These are phyloP conservation scores for Myathropa florea DNA, from an alignment of 2,888 invertebrate genomes.

Conservation along the genomic window DNA sequence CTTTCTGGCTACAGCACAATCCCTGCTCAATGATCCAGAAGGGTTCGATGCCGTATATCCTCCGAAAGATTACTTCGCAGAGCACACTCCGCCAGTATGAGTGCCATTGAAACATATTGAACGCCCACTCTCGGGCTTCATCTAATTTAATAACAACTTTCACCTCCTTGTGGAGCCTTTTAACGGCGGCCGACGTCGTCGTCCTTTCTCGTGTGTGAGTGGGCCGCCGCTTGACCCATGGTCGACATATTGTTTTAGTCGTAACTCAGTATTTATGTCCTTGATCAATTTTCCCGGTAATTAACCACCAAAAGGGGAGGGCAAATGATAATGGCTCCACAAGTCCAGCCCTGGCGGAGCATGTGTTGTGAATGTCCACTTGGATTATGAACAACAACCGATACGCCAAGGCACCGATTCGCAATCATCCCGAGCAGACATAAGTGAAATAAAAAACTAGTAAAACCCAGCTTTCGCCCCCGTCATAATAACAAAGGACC, in stretches of 20 bases:
- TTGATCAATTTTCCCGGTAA: conserved; percentile 61
- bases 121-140: not conserved
- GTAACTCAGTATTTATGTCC: conserved; percentile 60
- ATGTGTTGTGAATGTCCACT: conserved; percentile 26
- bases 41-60: not conserved
- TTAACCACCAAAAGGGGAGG: conserved; percentile 46
- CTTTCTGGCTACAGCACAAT: not conserved
- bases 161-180: not conserved
- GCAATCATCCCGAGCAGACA: conserved; percentile 23
- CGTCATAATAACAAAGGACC: too few relatives aligned
- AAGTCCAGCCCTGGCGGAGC: not conserved
- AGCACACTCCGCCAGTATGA: not conserved
- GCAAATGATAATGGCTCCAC: conserved; percentile 15
- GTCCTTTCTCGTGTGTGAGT: not conserved
- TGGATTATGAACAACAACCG: conserved; percentile 17
- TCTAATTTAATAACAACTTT: not conserved
- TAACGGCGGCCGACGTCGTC: not conserved
- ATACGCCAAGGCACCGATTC: conserved; percentile 16
- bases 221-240: not conserved
- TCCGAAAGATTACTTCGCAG: not conserved
- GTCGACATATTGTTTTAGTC: conserved; percentile 14
- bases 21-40: not conserved
- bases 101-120: not conserved
- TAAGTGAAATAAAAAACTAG: conserved; percentile 42
- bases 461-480: not conserved